Base-by-base conservation (phyloP, 2,113 vertebrate genomes). In the Rhabdomys dilectus region DNA sequence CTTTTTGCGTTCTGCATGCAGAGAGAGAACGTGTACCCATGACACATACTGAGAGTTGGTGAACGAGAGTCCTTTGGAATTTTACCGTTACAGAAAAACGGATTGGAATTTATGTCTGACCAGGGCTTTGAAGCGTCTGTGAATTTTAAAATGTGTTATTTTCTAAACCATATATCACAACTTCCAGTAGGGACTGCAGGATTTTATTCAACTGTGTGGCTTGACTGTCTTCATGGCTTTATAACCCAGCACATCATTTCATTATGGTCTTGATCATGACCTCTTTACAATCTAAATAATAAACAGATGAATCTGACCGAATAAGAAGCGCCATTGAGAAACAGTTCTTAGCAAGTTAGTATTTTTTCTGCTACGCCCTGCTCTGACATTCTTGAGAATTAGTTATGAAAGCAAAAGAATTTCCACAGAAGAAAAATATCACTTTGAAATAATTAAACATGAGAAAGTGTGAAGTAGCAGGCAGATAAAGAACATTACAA, bases 251-350 rank as follows among this genome's bases (percentile, higher is more conserved):
- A 96, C 80, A 85, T 77, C 97, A 96, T 96, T 98, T 97, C 97
- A 91, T 98, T 98, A 98, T 68, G 96, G 53, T 93, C 89, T 98
- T 98, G 98, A 97, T 97, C 95, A 96, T 97, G 98, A 97, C 85
- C 94, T 98, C 96, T 98, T 98, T 98, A 97, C 85, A 98, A 98
- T 97, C 94, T n/a, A 98, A 98, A 98, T 98, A 98, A 98, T 94
- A 98, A 95, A 93, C 98, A 98, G 98, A 98, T 96, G 97, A 97
- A 98, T 98, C 92, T 96, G 94, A 94, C 70, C 75, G n/a, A 97
- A 96, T 93, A 88, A 95, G 75, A 98, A 98, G 98, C 94, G 95
- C 98, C 97, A 98, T 85, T 70, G 86, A 98, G 97, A 98, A 98
- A 97, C 94, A 97, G 84, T 97, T 98, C 86, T 97, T 95, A 98